These are phyloP conservation scores for Zosterops pallidus DNA, from an alignment of 2,113 vertebrate species.

Conservation along the genomic window DNA sequence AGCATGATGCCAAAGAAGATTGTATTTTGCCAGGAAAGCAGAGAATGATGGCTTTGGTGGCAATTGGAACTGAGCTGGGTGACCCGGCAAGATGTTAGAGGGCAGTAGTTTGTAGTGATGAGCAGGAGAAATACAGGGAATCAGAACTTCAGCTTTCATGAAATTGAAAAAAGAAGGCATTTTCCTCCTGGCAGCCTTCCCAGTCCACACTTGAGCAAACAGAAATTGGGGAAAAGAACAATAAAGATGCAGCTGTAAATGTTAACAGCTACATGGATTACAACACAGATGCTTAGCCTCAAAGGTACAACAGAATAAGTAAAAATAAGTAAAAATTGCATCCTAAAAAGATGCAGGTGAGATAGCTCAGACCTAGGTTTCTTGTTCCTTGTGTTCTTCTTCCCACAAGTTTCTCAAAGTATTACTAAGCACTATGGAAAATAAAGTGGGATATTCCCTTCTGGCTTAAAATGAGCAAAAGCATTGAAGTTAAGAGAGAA, in stretches of 20 bases:
- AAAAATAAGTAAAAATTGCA: too few relatives aligned
- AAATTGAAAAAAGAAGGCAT: background rate
- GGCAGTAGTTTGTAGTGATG: background rate
- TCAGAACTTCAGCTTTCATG: background rate
- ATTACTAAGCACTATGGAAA: background rate
- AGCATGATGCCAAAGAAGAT: background rate
- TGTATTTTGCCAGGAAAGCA: background rate
- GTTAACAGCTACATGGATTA: background rate
- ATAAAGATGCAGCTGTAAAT: background rate
- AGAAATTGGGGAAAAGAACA: background rate
- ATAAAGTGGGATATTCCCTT: background rate
- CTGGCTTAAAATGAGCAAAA: background rate
- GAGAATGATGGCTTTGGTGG: background rate
- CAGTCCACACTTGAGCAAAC: background rate
- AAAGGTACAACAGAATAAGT: background rate
- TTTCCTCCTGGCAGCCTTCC: background rate
- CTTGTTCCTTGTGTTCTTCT: background rate
- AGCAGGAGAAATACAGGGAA: background rate
- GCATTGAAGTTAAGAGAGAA: background rate
- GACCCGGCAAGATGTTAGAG: background rate
- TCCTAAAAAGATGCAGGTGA: background rate
- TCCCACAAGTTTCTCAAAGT: background rate
- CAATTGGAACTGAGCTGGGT: background rate
- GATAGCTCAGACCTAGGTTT: background rate
- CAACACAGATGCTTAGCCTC: background rate